These are phyloP conservation scores for Hetaerina americana DNA, from an alignment of 1,140 invertebrate genomes.

Conservation along the genomic window DNA sequence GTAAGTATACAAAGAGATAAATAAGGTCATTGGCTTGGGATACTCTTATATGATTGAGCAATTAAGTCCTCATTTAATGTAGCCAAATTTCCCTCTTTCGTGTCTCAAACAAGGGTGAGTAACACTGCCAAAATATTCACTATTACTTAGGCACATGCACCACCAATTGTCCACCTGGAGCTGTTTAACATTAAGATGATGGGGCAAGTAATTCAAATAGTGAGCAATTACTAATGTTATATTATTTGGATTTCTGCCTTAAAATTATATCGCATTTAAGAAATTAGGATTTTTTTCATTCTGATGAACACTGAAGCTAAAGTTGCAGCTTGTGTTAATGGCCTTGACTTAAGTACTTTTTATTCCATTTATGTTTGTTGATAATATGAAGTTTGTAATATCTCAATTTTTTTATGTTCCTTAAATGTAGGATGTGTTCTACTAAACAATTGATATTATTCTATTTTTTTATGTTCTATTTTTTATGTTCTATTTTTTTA, in stretches of 20 bases:
- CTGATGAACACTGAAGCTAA: not conserved
- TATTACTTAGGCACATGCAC: not conserved
- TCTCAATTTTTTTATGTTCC: no score
- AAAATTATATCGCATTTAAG: not conserved
- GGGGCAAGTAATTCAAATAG: no score
- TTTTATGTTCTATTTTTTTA: no score
- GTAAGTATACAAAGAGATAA: not conserved
- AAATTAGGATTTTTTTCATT: not conserved
- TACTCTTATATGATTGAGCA: not conserved
- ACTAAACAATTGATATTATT: no score
- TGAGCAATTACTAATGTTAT: not conserved
- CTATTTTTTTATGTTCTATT: no score
- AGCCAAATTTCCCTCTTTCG: not conserved
- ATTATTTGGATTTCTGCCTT: not conserved
- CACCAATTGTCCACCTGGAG: not conserved
- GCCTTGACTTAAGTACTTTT: no score
- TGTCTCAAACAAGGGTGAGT: not conserved
- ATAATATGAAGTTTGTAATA: no score
- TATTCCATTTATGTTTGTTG: no score
- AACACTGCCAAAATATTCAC: not conserved
- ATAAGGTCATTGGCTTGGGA: not conserved
- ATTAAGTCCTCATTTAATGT: not conserved
- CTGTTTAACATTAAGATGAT: not conserved
- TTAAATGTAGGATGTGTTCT: no score
- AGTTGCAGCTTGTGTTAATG: not conserved